phyloP scores from a whole-genome alignment of 1,140 invertebrate species.

The Cherax destructor region DNA sequence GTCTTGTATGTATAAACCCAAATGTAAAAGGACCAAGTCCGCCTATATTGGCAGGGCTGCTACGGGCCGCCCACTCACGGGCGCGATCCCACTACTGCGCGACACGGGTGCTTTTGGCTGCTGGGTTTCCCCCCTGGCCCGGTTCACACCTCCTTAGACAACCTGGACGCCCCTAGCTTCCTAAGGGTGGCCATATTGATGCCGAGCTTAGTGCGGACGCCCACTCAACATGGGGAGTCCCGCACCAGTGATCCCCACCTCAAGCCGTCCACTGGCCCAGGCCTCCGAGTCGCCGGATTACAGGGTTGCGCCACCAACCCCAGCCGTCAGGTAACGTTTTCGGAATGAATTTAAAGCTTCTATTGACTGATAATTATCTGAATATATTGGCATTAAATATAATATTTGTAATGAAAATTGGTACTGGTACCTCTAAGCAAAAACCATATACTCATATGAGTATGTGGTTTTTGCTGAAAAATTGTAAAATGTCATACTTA shows the following conservation, averaged over 20 bases:
- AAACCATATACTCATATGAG: too few species aligned
- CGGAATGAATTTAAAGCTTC: neutral
- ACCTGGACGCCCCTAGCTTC: conserved; percentile 32
- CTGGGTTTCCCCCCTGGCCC: conserved; percentile 25
- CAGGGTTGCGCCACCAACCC: conserved; percentile 39
- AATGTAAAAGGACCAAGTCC: conserved; percentile 17
- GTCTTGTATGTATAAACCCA: too few species aligned
- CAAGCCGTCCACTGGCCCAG: conserved; percentile 30
- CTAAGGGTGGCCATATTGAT: conserved; percentile 35
- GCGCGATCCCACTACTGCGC: conserved; percentile 33
- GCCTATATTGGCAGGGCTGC: conserved; percentile 20
- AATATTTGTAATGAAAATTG: too few species aligned
- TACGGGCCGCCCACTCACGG: conserved; percentile 4
- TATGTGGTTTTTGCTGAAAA: too few species aligned
- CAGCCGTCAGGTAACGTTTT: neutral
- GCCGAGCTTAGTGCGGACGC: conserved; percentile 1
- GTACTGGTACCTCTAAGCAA: too few species aligned
- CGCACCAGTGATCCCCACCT: conserved; percentile 3
- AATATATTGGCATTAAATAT: too few species aligned
- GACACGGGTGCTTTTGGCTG: conserved; percentile 45
- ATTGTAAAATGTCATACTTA: too few species aligned
- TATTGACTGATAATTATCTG: too few species aligned
- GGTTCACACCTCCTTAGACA: conserved; percentile 34
- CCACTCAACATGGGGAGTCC: conserved; percentile 25
- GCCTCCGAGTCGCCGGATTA: conserved; percentile 41